Conservation (phyloP, 2,113 vertebrate genomes). For the Dicentrarchus labrax region DNA sequence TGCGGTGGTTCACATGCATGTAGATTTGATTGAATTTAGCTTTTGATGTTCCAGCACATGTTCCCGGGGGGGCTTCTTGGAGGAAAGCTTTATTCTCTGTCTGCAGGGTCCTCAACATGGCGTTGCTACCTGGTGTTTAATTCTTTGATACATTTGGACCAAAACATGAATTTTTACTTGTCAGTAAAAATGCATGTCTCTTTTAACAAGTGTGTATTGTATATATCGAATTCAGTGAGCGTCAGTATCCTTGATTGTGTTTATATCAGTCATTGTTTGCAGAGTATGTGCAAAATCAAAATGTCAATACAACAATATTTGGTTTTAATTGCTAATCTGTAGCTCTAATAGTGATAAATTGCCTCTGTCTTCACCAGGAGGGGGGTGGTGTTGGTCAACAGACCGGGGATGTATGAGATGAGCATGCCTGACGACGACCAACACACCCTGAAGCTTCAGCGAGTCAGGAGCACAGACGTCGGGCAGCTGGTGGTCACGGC, state of each 20-base stretch:
- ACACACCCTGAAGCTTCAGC: slow-evolving; percentile 88
- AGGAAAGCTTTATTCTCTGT: background rate
- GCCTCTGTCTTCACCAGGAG: slow-evolving; percentile 76
- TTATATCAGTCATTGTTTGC: background rate
- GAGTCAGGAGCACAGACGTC: slow-evolving; percentile 81
- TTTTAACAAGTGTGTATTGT: too few relatives aligned
- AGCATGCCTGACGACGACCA: slow-evolving; percentile 93
- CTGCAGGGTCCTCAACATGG: background rate
- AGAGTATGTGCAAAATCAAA: background rate
- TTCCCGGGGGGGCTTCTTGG: background rate
- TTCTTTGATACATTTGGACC: background rate
- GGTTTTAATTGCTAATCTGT: background rate
- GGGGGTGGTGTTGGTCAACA: slow-evolving; percentile 82
- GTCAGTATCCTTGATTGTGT: background rate
- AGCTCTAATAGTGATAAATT: background rate
- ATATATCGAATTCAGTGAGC: background rate
- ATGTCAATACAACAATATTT: background rate
- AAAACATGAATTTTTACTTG: background rate
- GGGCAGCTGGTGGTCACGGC: slow-evolving; percentile 90
- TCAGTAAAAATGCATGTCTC: background rate
- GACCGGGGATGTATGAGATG: slow-evolving; percentile 85
- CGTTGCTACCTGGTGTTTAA: background rate
- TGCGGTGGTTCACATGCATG: slow-evolving; percentile 9
- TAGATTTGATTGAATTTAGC: slow-evolving; percentile 7
- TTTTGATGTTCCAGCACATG: background rate